Evolutionary conservation across 2,113 vertebrate species (phyloP).

Genomic region (Chaenogobius annularis): DNA sequence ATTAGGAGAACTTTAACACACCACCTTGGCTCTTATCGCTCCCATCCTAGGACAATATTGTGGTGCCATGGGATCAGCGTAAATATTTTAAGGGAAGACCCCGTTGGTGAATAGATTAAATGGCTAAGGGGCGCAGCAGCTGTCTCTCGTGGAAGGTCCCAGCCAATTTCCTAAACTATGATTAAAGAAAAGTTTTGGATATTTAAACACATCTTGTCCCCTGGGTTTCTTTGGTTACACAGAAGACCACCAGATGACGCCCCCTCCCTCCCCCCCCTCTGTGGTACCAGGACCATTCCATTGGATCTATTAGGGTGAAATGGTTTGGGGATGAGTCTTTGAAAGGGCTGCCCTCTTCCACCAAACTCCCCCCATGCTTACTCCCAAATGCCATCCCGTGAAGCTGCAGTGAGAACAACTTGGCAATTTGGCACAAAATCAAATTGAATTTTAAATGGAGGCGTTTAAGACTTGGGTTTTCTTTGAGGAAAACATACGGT

Average conservation of each 20-base stretch:
- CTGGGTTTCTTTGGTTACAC: conserved; percentile 61
- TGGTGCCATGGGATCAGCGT: conserved; percentile 71
- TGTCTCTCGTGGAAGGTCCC: conserved; percentile 75
- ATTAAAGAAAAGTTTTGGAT: conserved; percentile 85
- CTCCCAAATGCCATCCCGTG: conserved; percentile 61
- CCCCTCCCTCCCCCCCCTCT: conserved; percentile 37
- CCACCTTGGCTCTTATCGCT: conserved; percentile 79
- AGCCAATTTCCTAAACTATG: conserved; percentile 82
- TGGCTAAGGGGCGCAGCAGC: conserved; percentile 74
- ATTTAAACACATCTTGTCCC: conserved; percentile 78
- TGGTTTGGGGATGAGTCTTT: conserved; percentile 76
- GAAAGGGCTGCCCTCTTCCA: conserved; percentile 72
- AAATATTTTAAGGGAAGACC: conserved; percentile 83
- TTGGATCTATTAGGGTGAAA: conserved; percentile 78
- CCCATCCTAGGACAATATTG: conserved; percentile 78
- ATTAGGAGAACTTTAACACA: conserved; percentile 80
- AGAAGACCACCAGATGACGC: conserved; percentile 61
- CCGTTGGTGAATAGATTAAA: conserved; percentile 77
- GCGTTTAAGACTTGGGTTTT: conserved; percentile 79
- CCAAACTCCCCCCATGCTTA: conserved; percentile 69
- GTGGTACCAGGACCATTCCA: conserved; percentile 63
- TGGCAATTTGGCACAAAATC: conserved; percentile 86
- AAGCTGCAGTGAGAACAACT: conserved; percentile 75
- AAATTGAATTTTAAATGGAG: conserved; percentile 87
- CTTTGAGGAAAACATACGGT: conserved; percentile 73